These are phyloP conservation scores for Ochropleura leucogaster DNA, from an alignment of 2,888 invertebrate species.

Conservation along the genomic window DNA sequence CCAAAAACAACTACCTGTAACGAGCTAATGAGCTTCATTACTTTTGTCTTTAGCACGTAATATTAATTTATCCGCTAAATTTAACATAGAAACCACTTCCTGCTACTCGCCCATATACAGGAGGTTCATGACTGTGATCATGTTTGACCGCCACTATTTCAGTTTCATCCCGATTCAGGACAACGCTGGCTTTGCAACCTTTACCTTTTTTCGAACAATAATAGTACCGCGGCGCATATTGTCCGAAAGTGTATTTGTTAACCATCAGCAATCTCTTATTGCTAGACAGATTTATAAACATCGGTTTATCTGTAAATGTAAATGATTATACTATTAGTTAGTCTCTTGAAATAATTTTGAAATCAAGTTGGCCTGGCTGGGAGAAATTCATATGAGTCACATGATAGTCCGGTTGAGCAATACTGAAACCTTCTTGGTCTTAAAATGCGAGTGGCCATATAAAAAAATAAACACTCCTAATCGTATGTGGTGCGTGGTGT, in stretches of 20 bases:
- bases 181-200: conserved; percentile 48
- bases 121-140: conserved; percentile 40
- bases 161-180: conserved; percentile 17
- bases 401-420: no score
- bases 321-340: neutral
- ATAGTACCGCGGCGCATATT: conserved; percentile 34
- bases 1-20: no score
- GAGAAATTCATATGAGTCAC: no score
- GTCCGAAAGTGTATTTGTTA: conserved; percentile 50
- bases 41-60: no score
- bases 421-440: no score
- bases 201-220: conserved; percentile 52
- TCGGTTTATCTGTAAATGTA: conserved; percentile 31
- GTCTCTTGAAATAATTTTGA: neutral
- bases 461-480: no score
- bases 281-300: conserved; percentile 27
- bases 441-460: no score
- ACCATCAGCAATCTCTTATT: conserved; percentile 48
- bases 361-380: no score
- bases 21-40: no score
- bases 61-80: conserved; percentile 16
- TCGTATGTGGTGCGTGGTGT: no score
- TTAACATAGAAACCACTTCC: conserved; percentile 22
- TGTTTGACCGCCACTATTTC: conserved; percentile 21
- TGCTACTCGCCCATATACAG: conserved; percentile 15